phyloP scores from a whole-genome alignment of 2,797 vertebrate species.

The Chelmon rostratus region DNA sequence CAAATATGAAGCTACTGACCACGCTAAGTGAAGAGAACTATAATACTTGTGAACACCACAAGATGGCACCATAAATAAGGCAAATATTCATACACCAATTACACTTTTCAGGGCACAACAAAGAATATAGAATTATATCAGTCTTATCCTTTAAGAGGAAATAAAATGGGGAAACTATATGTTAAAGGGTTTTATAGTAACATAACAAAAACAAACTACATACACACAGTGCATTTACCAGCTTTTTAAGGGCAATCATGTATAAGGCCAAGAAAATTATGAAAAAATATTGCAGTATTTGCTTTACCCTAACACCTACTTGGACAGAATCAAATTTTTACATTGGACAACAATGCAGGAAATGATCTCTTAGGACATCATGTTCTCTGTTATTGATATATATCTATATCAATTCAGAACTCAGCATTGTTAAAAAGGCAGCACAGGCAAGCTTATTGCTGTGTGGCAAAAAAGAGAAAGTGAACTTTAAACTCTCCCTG shows the following conservation, averaged over 20 bases:
- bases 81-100: no score
- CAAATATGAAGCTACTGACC: no score
- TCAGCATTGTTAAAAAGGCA: neutral
- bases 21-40: no score
- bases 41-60: no score
- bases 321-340: neutral
- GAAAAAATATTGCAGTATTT: neutral
- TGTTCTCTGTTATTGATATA: neutral
- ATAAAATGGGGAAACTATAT: neutral
- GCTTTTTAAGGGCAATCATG: neutral
- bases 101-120: no score
- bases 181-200: neutral
- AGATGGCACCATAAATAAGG: no score
- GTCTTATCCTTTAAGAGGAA: neutral
- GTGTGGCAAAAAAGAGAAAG: conserved; percentile 20
- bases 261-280: neutral
- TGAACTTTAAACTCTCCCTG: conserved; percentile 74
- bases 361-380: neutral
- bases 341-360: neutral
- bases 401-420: neutral
- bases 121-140: neutral
- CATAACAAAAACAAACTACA: no score
- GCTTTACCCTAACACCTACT: neutral
- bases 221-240: neutral
- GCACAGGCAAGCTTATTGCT: conserved; percentile 25